Evolutionary conservation across 2,797 vertebrate genomes (phyloP).

Genomic region (Tiaroga cobitis): DNA sequence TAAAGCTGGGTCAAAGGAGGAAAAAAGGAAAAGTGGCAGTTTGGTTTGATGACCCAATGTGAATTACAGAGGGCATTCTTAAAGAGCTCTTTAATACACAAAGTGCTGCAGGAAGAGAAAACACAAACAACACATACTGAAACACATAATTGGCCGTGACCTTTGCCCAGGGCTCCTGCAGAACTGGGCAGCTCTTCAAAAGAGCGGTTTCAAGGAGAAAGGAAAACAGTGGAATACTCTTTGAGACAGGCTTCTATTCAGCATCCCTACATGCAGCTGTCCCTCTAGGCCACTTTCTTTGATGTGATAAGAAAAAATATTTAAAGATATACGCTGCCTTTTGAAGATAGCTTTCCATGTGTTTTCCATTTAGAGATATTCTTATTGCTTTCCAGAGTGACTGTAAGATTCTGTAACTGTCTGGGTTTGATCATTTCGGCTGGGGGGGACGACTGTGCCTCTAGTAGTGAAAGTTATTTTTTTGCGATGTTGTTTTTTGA

Average conservation of each 20-base stretch:
- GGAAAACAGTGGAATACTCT: constrained; percentile 27
- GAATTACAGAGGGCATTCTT: constrained; percentile 30
- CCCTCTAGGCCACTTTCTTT: constrained; percentile 64
- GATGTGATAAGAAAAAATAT: constrained; percentile 67
- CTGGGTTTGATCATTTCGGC: neutral
- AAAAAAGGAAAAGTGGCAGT: constrained; percentile 1
- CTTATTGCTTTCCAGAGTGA: neutral
- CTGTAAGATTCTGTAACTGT: neutral
- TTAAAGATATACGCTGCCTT: constrained; percentile 65
- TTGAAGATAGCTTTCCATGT: constrained; percentile 68
- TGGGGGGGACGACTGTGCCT: neutral
- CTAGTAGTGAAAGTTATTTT: neutral
- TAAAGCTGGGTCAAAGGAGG: neutral
- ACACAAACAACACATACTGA: constrained; percentile 35
- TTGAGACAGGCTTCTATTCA: constrained; percentile 68
- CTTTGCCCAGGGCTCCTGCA: constrained; percentile 18
- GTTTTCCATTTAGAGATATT: neutral
- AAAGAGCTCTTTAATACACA: constrained; percentile 32
- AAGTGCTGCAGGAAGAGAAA: constrained; percentile 20
- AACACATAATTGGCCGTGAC: constrained; percentile 44
- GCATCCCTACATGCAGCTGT: constrained; percentile 72
- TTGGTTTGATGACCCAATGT: constrained; percentile 24
- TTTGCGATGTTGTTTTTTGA: neutral
- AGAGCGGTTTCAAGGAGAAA: constrained; percentile 34
- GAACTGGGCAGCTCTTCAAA: constrained; percentile 39